Base-by-base conservation (phyloP, 2,888 invertebrate species). In the Drosophila dives region DNA sequence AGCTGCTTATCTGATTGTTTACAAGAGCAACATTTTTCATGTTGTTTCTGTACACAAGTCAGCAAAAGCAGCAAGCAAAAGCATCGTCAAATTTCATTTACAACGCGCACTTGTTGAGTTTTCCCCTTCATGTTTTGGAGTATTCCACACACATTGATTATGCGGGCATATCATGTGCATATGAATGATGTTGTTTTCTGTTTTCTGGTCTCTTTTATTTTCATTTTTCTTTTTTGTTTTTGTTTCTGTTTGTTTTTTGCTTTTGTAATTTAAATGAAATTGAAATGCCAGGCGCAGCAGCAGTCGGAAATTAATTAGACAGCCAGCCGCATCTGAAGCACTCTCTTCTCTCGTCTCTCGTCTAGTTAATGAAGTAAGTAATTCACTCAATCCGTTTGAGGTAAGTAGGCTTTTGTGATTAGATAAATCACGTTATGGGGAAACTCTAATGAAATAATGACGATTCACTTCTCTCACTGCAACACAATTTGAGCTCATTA, bases 1-100 rank as follows among this genome's bases (percentile, higher is more conserved):
- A 71, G 69, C 69, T 60, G 88, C 83, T 86, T 86, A 86, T 87
- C 91, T 76, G 88, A 74, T 80, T 86, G 91, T 89, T 86, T 90
- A 80, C 91, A 84, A 69, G 72, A 70, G 74, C 75, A 75, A 68
- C 65, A 65, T 75, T 89, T 85, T 78, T 71, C 74, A 62, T 90
- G 90, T 86, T 90, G 80, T 49, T 77, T 72, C 77, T 64, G 68
- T 77, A 68, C 89, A 89, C 87, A 89, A 75, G 59, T 50, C 69
- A 49, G 38, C 56, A 45, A 65, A 59, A n/a, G 64, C 48, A 26
- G 42, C 45, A 40, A 17, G 12, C 34, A 42, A n/a, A n/a, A n/a
- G n/a, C 83, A 63, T 60, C 58, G 40, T 65, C 68, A 75, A 88
- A 90, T 79, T 90, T 83, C 80, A 86, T 90, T 86, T 86, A 48